Percentiles rank a stretch among this genome's conserved stretches.
phyloP scores from a whole-genome alignment of 1,140 invertebrate genomes.

The Zaprionus africanus region DNA sequence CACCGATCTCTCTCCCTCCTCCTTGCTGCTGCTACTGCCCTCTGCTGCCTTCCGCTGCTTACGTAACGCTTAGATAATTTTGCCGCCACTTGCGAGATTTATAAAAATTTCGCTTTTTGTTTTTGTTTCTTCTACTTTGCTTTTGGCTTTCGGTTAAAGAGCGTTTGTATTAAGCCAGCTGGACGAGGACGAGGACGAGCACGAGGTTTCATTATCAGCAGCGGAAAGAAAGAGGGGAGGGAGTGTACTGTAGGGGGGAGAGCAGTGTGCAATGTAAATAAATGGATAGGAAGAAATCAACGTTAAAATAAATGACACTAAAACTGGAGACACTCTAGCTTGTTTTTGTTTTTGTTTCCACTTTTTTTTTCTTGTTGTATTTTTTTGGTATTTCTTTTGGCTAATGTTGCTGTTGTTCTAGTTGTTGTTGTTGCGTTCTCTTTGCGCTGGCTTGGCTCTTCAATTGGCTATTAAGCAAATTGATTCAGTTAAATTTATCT shows the following conservation, averaged over 20 bases:
- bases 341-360: slow-evolving; percentile 53
- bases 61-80: slow-evolving; percentile 76
- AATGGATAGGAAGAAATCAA: slow-evolving; percentile 83
- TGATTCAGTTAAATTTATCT: slow-evolving; percentile 84
- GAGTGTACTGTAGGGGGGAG: neutral
- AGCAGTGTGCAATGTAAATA: slow-evolving; percentile 81
- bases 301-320: slow-evolving; percentile 83
- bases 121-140: slow-evolving; percentile 46
- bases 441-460: slow-evolving; percentile 71
- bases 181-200: slow-evolving; percentile 42
- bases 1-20: neutral
- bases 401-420: slow-evolving; percentile 31
- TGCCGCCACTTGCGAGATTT: slow-evolving; percentile 77
- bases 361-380: slow-evolving; percentile 17
- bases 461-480: slow-evolving; percentile 84
- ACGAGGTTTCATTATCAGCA: slow-evolving; percentile 69
- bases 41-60: slow-evolving; percentile 32
- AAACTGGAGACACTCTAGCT: slow-evolving; percentile 75
- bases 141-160: slow-evolving; percentile 48
- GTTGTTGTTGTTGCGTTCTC: slow-evolving; percentile 48
- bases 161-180: slow-evolving; percentile 74
- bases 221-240: neutral
- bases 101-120: slow-evolving; percentile 60
- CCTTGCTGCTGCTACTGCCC: no score
- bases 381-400: slow-evolving; percentile 37